phyloP scores from a whole-genome alignment of 2,888 invertebrate species.

The Lepidonotus clava region DNA sequence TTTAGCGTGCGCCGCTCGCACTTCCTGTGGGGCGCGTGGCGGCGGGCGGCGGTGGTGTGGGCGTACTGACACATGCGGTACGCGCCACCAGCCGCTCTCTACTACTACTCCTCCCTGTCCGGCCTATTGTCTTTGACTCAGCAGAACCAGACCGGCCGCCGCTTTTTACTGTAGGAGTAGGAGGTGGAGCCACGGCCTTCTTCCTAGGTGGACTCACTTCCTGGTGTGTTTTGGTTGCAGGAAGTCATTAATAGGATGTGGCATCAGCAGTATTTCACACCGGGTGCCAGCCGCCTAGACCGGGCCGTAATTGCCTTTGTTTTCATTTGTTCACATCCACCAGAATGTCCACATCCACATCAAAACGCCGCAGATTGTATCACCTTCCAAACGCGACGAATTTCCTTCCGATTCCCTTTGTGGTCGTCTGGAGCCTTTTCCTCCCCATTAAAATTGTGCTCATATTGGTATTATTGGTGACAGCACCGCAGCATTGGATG shows the following conservation, averaged over 20 bases:
- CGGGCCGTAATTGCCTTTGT: conserved; percentile 1
- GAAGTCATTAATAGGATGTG: conserved; percentile 25
- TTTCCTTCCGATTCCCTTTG: conserved; percentile 24
- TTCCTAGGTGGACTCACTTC: conserved; percentile 47
- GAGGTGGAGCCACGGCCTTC: background rate
- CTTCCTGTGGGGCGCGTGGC: background rate
- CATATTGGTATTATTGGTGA: background rate
- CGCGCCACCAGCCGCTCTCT: background rate
- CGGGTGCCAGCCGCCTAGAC: background rate
- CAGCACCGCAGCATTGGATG: too few relatives aligned
- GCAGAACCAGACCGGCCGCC: background rate
- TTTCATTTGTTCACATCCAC: conserved; percentile 1
- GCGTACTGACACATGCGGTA: background rate
- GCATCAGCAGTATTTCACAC: conserved; percentile 11
- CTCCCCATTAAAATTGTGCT: conserved; percentile 29
- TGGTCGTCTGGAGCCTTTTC: background rate
- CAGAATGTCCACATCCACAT: conserved; percentile 13
- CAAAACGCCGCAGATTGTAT: background rate
- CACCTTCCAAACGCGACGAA: background rate
- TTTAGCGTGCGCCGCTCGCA: background rate
- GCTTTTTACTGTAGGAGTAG: background rate
- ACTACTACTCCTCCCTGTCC: background rate
- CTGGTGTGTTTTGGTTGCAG: conserved; percentile 24
- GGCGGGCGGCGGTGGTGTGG: background rate
- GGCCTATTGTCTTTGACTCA: conserved; percentile 7